Conservation (phyloP, 2,113 vertebrate species). For the Dasyprocta punctata region DNA sequence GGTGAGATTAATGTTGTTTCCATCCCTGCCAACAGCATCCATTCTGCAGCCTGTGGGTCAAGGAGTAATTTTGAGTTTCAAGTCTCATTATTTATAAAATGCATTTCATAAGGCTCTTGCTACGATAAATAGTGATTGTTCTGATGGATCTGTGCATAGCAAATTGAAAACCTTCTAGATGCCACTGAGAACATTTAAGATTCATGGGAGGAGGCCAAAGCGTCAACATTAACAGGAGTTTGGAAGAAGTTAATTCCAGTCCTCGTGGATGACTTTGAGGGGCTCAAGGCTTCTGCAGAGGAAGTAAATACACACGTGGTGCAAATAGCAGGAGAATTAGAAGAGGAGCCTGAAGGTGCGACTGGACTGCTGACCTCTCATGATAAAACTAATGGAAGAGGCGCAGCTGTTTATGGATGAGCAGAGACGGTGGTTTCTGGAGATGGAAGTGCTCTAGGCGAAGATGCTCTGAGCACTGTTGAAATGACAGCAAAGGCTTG, state of each 20-base stretch:
- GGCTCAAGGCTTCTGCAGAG: background rate
- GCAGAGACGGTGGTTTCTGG: background rate
- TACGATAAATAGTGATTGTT: background rate
- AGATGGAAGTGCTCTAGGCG: background rate
- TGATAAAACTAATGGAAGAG: background rate
- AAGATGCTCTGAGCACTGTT: background rate
- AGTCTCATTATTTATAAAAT: background rate
- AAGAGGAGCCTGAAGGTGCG: background rate
- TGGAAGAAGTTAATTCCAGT: background rate
- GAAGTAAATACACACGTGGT: background rate
- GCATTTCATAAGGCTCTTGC: background rate
- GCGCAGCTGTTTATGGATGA: background rate
- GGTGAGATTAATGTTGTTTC: background rate
- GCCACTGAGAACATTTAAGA: background rate
- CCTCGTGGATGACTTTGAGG: background rate
- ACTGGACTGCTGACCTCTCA: background rate
- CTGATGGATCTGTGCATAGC: background rate
- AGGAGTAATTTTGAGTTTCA: background rate
- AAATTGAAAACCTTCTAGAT: background rate
- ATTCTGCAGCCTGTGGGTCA: too few relatives aligned
- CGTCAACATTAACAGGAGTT: background rate
- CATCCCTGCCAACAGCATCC: background rate
- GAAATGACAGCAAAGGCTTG: background rate
- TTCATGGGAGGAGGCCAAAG: background rate
- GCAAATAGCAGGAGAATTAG: background rate